Evolutionary conservation across 2,888 invertebrate genomes (phyloP), one percentile per base, ranked within the genome.

Genomic region (Apodemia hepburni): DNA sequence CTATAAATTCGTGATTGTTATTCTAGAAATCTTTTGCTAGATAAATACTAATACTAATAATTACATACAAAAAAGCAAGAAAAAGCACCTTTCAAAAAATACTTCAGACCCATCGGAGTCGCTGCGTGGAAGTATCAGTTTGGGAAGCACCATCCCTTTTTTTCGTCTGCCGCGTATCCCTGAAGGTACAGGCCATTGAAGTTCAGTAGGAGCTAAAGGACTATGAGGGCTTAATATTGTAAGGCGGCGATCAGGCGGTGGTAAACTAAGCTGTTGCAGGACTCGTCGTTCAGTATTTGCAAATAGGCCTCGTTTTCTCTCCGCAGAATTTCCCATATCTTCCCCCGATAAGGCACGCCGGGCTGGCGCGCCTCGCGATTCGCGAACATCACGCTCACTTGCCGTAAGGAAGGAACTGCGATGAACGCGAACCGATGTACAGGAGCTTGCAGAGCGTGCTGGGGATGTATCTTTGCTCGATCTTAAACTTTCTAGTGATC

Each of bases 141-240:
- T 94, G 61, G 95, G 95, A 75, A 95, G 87, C 70, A 95, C 94
- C 85, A 95, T 93, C 67, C 95, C 94, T 79, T 95, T 95, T 87
- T 95, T 95, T 76, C 95, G 90, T 65, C 95, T 88, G 38, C 93
- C 93, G 71, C 93, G 92, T 70, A 94, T 88, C 17, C 93, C 93
- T 22, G 93, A 84, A 63, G 93, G 93, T 45, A 92, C 81, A 61
- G 94, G 91, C 84, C 94, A 93, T 72, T 93, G 92, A 69, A 95
- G 87, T 72, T 96, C 96, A 68, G 93, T 92, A 7, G 67, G 63
- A 65, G 95, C 94, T 75, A 95, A 92, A 0, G 97, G 97, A 75
- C 95, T 95, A 79, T 95, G 96, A 0, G 96, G 95, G 71, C 97
- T 97, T 65, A 97, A 86, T 65, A 97, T 97, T 51, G 96, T 96